Base-by-base conservation (phyloP, 2,797 vertebrate species). In the Gastrophryne carolinensis region DNA sequence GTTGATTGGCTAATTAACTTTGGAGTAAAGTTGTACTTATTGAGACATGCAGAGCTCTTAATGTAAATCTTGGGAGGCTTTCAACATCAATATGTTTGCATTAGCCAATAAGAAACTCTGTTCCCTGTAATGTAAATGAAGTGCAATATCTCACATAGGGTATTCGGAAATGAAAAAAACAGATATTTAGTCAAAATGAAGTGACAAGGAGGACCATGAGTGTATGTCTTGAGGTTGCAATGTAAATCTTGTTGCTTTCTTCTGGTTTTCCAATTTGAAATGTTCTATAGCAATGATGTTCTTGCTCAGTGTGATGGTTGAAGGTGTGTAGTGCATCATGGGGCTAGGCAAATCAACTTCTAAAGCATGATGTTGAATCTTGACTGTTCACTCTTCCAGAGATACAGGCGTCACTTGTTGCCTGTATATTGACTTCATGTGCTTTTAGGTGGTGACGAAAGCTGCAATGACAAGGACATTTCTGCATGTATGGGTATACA, bases 1-100 rank as follows among this genome's bases (percentile, higher is more conserved):
- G 58, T 41, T 60, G 62, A 60, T 72, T 66, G 61, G 61, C 75
- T 72, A 72, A 78, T 58, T 24, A 44, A 56, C 23, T 62, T 71
- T 68, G 53, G 52, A 75, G 24, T 52, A 7, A 19, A 26, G 32
- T 64, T 34, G 44, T 35, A 11, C 26, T 37, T 56, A 8, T 35
- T 41, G 50, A 27, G 66, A 69, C 50, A 69, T 41, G 17, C 35
- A 17, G 34, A 37, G 13, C 24, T 24, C 21, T 19, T 44, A 8
- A 66, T 27, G 35, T 66, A 21, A 47, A 50, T 64, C 27, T 29
- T 50, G 2, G 9, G 32, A 50, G 44, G 30, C 58, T 39, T 1
- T 39, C 62, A 29, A 50, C 32, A 39, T 39, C 1, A 54, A n/a
- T 3, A 52, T n/a, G 26, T 34, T 30, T 34, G n/a, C 57, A 63